Evolutionary conservation across 1,140 invertebrate genomes (phyloP).

Genomic region (Delia radicum): DNA sequence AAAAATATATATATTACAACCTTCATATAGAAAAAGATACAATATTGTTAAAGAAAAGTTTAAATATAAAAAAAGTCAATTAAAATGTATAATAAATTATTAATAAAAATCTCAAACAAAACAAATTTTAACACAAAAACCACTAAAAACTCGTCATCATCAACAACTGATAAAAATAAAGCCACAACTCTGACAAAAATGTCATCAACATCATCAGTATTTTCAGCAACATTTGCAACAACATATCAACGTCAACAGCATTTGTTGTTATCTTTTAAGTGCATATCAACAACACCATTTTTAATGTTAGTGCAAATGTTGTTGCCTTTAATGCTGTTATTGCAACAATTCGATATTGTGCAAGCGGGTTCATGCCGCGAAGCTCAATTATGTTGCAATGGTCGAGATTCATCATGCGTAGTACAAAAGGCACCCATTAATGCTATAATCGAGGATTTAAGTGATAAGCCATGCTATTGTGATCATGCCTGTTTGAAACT

Average conservation of each 20-base stretch:
- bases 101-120: background rate
- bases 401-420: slow-evolving; percentile 82
- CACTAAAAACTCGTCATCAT: background rate
- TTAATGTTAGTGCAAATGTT: background rate
- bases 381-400: slow-evolving; percentile 75
- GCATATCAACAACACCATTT: background rate
- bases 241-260: background rate
- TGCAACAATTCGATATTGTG: background rate
- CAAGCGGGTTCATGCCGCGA: slow-evolving; percentile 71
- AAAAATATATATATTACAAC: too few species aligned
- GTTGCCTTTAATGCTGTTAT: background rate
- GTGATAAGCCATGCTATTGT: slow-evolving; percentile 84
- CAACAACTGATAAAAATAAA: background rate
- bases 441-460: slow-evolving; percentile 76
- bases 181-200: background rate
- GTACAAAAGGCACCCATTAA: slow-evolving; percentile 81
- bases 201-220: background rate
- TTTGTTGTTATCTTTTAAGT: too few species aligned
- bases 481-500: slow-evolving; percentile 85
- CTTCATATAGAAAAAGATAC: too few species aligned
- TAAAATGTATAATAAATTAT: background rate
- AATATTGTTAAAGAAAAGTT: too few species aligned
- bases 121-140: background rate
- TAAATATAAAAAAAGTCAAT: too few species aligned
- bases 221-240: background rate